phyloP scores from a whole-genome alignment of 2,113 vertebrate species.

The Fulica atra region DNA sequence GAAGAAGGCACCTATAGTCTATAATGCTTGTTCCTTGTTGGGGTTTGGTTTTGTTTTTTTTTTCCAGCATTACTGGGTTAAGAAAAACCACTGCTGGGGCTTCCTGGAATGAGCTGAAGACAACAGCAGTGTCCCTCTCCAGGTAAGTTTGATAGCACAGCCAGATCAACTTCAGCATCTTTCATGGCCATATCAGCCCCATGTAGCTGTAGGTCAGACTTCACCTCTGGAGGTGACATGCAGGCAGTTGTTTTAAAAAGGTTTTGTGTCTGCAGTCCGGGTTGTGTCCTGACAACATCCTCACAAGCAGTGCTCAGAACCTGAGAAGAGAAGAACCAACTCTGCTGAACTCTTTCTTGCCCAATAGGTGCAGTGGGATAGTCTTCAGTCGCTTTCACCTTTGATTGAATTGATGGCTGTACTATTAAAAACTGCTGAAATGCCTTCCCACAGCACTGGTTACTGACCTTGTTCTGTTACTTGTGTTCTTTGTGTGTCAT shows the following conservation, averaged over 20 bases:
- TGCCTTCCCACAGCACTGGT: not conserved
- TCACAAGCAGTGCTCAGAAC: not conserved
- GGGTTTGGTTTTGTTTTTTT: too few relatives aligned
- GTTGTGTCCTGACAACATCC: not conserved
- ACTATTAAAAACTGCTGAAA: not conserved
- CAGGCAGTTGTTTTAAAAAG: not conserved
- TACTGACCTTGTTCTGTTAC: not conserved
- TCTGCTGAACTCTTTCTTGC: not conserved
- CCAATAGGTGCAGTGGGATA: not conserved
- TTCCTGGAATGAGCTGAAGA: not conserved
- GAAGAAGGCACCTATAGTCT: not conserved
- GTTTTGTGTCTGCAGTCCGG: not conserved
- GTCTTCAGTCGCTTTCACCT: not conserved
- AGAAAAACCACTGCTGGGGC: not conserved
- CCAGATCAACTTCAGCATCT: not conserved
- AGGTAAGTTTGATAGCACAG: not conserved
- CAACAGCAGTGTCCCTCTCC: not conserved
- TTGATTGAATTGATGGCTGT: not conserved
- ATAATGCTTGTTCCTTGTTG: not conserved
- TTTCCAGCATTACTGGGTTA: not conserved
- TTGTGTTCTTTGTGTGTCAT: not conserved
- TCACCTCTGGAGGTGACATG: not conserved
- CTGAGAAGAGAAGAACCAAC: not conserved
- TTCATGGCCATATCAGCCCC: not conserved
- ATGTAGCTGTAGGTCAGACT: not conserved